A percentile compares a stretch with the other conserved stretches of the same genome.
Evolutionary conservation across 2,888 invertebrate species (phyloP).

Genomic region (Microplitis deprimator): DNA sequence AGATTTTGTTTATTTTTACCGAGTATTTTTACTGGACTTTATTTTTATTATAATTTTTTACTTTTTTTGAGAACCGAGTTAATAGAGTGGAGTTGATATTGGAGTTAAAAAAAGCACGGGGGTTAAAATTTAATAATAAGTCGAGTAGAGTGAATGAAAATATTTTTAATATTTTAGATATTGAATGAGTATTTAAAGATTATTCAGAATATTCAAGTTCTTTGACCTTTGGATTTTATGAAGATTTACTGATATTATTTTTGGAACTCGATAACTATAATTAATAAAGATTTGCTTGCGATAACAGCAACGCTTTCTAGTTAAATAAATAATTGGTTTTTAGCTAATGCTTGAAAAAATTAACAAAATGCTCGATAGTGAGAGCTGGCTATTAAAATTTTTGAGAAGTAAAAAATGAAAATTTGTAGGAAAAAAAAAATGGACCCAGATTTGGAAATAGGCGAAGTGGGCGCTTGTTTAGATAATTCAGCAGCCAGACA

Average conservation of each 20-base stretch:
- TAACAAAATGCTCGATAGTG: neutral
- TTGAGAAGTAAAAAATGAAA: constrained; percentile 11
- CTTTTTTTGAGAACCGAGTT: neutral
- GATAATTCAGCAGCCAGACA: constrained; percentile 84
- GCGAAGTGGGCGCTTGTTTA: constrained; percentile 74
- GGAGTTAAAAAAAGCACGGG: constrained; percentile 8
- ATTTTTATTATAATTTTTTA: constrained; percentile 45
- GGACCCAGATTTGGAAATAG: constrained; percentile 78
- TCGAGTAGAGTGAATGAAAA: constrained; percentile 6
- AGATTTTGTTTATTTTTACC: constrained; percentile 13
- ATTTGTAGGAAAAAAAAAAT: constrained; percentile 65
- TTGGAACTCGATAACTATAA: neutral
- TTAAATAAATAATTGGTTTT: no score
- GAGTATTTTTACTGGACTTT: constrained; percentile 60
- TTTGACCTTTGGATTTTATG: constrained; percentile 1
- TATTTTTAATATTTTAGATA: neutral
- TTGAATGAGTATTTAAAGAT: constrained; percentile 16
- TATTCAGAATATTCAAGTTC: constrained; percentile 37
- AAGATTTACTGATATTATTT: constrained; percentile 1
- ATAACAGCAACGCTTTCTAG: no score
- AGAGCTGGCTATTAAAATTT: neutral
- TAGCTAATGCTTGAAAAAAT: neutral
- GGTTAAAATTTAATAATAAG: neutral
- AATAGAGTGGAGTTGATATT: neutral
- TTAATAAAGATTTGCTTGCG: neutral